Evolutionary conservation across 1,140 invertebrate genomes (phyloP), one percentile per base, ranked within the genome.

Genomic region (Harpegnathos saltator): DNA sequence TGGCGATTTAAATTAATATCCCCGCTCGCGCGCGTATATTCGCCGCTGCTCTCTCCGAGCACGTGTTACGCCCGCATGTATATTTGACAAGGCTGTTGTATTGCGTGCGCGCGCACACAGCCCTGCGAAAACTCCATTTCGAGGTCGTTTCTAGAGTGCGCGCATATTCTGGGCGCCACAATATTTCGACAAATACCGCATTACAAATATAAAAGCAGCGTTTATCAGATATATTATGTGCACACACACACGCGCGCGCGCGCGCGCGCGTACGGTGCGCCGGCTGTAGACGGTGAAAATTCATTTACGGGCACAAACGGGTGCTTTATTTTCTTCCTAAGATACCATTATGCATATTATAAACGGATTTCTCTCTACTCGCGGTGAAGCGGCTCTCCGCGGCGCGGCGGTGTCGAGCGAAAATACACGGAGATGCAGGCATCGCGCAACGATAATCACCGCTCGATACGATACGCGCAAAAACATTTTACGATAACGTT

Each of bases 1-100:
- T 17, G 33, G 44, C 69, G 22, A 52, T 26, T 78, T 78, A 24
- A 78, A 78, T 78, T 78, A 78, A 78, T 78, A 78, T 78, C 58
- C 75, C 50, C 38, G 24, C 72, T 58, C 26, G 44, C 58, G 56
- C 26, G 44, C 58, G 56, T 62, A 63, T 52, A 75, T 50, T 74
- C 58, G 22, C 50, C 52, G 75, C n/a, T n/a, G 29, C 29, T 33
- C 54, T n/a, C 50, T 68, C 33, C 63, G 22, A 4, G 52, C 63
- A 56, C 61, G 22, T 38, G 74, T 56, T 68, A 38, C 26, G 44
- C n/a, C n/a, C n/a, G n/a, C 59, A 38, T 50, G 29, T 80, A 69
- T 48, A 80, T 80, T 58, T 71, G 65, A 38, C 65, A 22, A 58
- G 65, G n/a, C 71, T 71, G 50, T 58, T 71, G 50, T 58, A 44